Conservation (phyloP, 2,113 vertebrate genomes). For the Pelecanus crispus region DNA sequence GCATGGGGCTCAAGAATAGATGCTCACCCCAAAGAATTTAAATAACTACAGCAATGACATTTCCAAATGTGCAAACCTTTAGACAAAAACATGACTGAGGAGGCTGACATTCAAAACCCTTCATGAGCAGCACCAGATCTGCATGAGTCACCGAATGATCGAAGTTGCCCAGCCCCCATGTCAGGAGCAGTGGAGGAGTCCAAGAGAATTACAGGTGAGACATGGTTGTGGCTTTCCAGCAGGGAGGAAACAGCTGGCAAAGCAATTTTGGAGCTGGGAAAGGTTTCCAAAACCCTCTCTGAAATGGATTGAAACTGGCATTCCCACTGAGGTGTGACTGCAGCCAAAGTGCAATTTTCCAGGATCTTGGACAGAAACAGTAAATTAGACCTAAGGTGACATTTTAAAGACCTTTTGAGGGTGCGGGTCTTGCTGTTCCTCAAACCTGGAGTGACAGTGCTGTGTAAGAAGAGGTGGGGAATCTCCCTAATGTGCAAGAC, state of each 20-base stretch:
- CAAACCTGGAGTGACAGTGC: background rate
- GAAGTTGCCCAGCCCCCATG: background rate
- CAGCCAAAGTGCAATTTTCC: background rate
- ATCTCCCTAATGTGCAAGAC: background rate
- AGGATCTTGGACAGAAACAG: background rate
- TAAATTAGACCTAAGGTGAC: background rate
- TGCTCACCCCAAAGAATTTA: background rate
- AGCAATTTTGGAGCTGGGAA: background rate
- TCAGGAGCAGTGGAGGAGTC: background rate
- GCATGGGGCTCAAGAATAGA: background rate
- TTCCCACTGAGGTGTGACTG: background rate
- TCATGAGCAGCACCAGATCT: background rate
- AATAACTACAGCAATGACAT: background rate
- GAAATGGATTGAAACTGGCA: background rate
- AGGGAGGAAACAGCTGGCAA: background rate
- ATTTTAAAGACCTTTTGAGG: background rate
- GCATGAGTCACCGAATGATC: background rate
- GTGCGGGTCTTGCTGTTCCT: background rate
- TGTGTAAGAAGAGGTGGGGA: background rate
- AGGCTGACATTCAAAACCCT: background rate
- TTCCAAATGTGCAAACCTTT: background rate
- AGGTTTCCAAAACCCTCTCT: background rate
- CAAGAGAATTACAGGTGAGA: background rate
- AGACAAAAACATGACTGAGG: background rate
- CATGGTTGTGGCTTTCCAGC: background rate